These are phyloP conservation scores for Sitophilus oryzae DNA, from an alignment of 1,140 invertebrate genomes.

Conservation along the genomic window DNA sequence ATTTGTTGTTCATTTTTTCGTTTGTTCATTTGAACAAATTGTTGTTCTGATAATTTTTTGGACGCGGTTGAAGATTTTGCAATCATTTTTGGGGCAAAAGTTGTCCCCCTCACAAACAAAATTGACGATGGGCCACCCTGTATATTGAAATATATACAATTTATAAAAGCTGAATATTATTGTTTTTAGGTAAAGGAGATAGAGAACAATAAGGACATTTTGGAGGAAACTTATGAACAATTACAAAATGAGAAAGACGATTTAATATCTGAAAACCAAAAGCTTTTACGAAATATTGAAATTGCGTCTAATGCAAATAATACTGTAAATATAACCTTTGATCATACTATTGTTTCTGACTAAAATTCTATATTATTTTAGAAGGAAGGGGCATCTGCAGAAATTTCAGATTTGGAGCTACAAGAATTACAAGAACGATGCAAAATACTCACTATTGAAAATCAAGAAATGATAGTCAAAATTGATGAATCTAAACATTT, in stretches of 20 bases:
- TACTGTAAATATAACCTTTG: background rate
- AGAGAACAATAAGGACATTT: constrained; percentile 52
- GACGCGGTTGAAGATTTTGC: no score
- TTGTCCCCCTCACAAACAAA: no score
- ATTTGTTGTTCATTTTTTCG: no score
- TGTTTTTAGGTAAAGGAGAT: constrained; percentile 48
- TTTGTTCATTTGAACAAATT: no score
- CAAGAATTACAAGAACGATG: constrained; percentile 29
- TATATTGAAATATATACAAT: no score
- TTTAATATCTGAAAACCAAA: constrained; percentile 31
- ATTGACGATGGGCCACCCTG: no score
- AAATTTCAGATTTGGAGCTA: constrained; percentile 11
- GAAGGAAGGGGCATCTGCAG: constrained; percentile 7
- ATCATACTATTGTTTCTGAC: background rate
- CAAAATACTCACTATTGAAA: constrained; percentile 9
- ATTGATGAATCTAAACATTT: constrained; percentile 2
- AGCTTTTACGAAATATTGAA: constrained; percentile 10
- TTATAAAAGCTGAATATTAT: no score
- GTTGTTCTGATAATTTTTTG: no score
- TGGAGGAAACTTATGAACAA: constrained; percentile 45
- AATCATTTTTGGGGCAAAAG: no score
- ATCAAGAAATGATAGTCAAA: background rate
- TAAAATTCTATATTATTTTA: background rate
- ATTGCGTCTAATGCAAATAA: background rate
- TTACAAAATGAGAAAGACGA: constrained; percentile 44